A percentile compares a stretch with the other conserved stretches of the same genome.
phyloP scores from a whole-genome alignment of 2,888 invertebrate species.

The Eupelmus urozonus region DNA sequence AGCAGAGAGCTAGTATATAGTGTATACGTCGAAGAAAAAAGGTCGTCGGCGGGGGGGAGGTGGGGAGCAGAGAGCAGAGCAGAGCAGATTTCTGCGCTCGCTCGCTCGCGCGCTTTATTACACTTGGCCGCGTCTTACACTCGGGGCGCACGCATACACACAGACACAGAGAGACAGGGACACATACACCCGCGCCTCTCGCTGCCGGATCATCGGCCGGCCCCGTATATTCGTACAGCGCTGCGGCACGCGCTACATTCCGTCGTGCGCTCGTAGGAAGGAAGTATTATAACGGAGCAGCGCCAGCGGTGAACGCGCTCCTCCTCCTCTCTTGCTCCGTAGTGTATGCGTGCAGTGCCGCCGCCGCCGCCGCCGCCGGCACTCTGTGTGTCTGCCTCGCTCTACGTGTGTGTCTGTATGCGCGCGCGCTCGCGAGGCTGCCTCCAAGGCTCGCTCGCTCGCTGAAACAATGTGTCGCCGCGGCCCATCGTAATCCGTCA shows the following conservation, averaged over 20 bases:
- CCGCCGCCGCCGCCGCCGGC: no score
- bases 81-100: not conserved
- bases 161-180: not conserved
- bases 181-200: no score
- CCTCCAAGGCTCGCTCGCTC: constrained; percentile 1
- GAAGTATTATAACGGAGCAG: constrained; percentile 57
- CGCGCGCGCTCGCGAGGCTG: not conserved
- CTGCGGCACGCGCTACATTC: no score
- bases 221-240: not conserved
- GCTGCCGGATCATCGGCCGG: constrained; percentile 29
- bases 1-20: no score
- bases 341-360: not conserved
- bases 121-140: constrained; percentile 8
- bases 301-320: constrained; percentile 44
- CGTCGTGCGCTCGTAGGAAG: constrained; percentile 31
- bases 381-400: not conserved
- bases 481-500: constrained; percentile 37
- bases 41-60: no score
- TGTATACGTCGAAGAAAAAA: no score
- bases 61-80: no score
- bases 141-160: not conserved
- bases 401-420: constrained; percentile 7
- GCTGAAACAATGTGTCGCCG: constrained; percentile 32
- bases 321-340: constrained; percentile 12
- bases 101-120: constrained; percentile 26